These are phyloP conservation scores for Ormyrus labotus DNA, from an alignment of 2,888 invertebrate genomes.

Conservation along the genomic window DNA sequence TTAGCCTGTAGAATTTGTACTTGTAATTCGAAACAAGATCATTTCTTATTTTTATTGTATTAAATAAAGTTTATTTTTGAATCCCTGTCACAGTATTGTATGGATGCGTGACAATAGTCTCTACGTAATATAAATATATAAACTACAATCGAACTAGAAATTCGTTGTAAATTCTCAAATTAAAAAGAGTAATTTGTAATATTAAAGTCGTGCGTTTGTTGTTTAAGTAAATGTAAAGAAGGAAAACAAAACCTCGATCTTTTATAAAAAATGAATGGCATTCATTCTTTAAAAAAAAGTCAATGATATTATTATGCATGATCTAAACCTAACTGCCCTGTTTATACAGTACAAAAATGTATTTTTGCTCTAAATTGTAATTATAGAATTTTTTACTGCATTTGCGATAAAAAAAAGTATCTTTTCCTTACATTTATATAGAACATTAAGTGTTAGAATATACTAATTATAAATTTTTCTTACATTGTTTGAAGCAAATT, in stretches of 20 bases:
- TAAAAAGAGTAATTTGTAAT: constrained; percentile 45
- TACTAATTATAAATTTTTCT: constrained; percentile 29
- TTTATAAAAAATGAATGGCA: constrained; percentile 39
- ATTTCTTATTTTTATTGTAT: constrained; percentile 71
- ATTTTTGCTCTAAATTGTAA: constrained; percentile 41
- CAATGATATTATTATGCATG: constrained; percentile 41
- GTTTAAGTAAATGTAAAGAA: constrained; percentile 42
- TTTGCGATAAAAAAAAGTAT: constrained; percentile 18
- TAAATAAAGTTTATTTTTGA: constrained; percentile 67
- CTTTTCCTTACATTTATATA: background rate
- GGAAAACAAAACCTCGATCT: constrained; percentile 17
- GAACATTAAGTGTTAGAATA: constrained; percentile 8
- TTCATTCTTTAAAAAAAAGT: constrained; percentile 38
- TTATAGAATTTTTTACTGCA: constrained; percentile 28
- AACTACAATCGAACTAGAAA: constrained; percentile 35
- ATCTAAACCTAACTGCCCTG: constrained; percentile 36
- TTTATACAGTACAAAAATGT: constrained; percentile 46
- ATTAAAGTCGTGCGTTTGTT: constrained; percentile 43
- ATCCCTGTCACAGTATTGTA: constrained; percentile 46
- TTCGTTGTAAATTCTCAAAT: constrained; percentile 41
- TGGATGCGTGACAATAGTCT: constrained; percentile 48
- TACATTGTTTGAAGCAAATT: background rate
- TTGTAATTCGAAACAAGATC: constrained; percentile 71
- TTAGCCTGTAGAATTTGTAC: constrained; percentile 72
- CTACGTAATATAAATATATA: constrained; percentile 26